These are phyloP conservation scores for Pempheris klunzingeri DNA, from an alignment of 2,797 vertebrate species.

Conservation along the genomic window DNA sequence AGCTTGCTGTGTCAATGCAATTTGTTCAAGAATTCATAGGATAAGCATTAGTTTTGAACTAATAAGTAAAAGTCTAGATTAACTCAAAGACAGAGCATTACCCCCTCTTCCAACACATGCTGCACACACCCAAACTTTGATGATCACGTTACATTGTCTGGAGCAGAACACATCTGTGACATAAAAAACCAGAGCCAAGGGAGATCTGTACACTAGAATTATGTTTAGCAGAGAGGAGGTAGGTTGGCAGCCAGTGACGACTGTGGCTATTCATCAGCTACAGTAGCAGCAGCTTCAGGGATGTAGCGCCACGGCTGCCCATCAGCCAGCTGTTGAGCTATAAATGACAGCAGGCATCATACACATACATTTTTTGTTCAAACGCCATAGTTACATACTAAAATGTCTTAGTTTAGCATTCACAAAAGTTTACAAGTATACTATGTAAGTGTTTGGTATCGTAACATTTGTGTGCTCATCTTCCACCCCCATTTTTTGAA, in stretches of 20 bases:
- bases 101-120: not conserved
- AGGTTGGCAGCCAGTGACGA: conserved; percentile 37
- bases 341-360: conserved; percentile 54
- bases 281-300: conserved; percentile 51
- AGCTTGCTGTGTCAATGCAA: not conserved
- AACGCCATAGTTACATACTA: not conserved
- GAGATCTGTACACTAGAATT: conserved; percentile 54
- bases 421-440: not conserved
- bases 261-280: conserved; percentile 57
- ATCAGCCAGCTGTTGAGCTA: conserved; percentile 62
- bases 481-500: not conserved
- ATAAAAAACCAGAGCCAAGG: conserved; percentile 42
- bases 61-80: conserved; percentile 6
- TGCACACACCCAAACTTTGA: conserved; percentile 14
- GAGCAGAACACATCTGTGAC: conserved; percentile 28
- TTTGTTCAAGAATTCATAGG: conserved; percentile 3
- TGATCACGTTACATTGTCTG: conserved; percentile 33
- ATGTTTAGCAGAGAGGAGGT: conserved; percentile 41
- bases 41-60: conserved; percentile 17
- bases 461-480: not conserved
- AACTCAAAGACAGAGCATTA: conserved; percentile 5
- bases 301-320: conserved; percentile 14
- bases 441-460: not conserved
- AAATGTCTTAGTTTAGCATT: not conserved
- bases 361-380: conserved; percentile 27